Base-by-base conservation (phyloP, 2,113 vertebrate species). In the Hippocampus abdominalis region DNA sequence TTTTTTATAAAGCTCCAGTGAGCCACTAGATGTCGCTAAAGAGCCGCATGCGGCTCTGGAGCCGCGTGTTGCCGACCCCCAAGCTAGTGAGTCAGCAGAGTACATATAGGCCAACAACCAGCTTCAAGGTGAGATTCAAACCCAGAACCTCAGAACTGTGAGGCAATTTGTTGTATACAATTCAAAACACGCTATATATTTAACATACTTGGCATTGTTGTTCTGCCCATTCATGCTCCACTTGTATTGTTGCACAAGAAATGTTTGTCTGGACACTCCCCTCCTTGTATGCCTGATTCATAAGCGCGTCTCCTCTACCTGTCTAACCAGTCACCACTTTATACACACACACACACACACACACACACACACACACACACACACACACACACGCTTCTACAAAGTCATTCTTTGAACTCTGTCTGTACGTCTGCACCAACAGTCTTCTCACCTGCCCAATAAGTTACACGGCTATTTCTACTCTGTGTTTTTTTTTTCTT, bases 381-480 rank as follows among this genome's bases (percentile, higher is more conserved):
- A 78, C 69, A 25, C n/a, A 21, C 23, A 23, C 53, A 40, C 39
- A 3, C 39, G 8, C 80, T 74, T 67, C 75, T 76, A 71, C 74
- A 64, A 67, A 68, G 67, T 76, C 72, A 75, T 70, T 78, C 69
- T 77, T 76, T 78, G 73, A 78, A 69, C 71, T 81, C 69, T 66
- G 76, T 82, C 73, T 78, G 80, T 67, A 49, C 8, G 9, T 63
- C 60, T 56, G 46, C 70, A 66, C 12, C 79, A 84, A 71, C 73
- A 40, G 68, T 81, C 79, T 78, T 62, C 67, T 86, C 87, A 89
- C 88, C 87, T 88, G 85, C 53, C 73, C 74, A 74, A 68, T 36
- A 81, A 81, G 80, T 72, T 46, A n/a, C 87, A 85, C 73, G 87
- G 76, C 86, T 91, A 90, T 89, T 90, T 87, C 89, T 89, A 90